A percentile compares a stretch with the other conserved stretches of the same genome.
These are phyloP conservation scores for Nannobrachium achirus DNA, from an alignment of 2,113 vertebrate species.

Conservation along the genomic window DNA sequence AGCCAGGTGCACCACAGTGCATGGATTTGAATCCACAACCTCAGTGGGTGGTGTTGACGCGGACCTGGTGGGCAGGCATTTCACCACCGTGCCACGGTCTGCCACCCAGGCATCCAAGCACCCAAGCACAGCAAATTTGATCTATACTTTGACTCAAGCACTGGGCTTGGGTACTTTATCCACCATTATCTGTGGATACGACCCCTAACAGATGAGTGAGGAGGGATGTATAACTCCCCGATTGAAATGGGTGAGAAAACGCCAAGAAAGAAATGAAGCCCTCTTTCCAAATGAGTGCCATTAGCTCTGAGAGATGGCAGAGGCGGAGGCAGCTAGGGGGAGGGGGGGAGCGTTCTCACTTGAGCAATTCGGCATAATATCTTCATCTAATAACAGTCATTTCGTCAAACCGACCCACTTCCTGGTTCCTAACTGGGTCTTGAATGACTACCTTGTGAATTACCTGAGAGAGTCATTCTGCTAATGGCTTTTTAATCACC, in stretches of 20 bases:
- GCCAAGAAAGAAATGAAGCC: conserved; percentile 47
- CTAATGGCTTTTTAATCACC: conserved; percentile 82
- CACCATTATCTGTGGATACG: too few species aligned
- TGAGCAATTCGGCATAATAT: conserved; percentile 70
- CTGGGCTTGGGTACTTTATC: too few species aligned
- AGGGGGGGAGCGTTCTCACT: conserved; percentile 54
- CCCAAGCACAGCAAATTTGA: too few species aligned
- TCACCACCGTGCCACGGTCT: too few species aligned
- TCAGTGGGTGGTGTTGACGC: too few species aligned
- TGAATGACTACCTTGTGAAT: conserved; percentile 77
- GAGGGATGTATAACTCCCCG: not conserved
- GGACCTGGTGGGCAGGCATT: too few species aligned
- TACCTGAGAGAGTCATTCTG: conserved; percentile 73
- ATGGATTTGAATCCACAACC: too few species aligned
- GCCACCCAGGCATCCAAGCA: too few species aligned
- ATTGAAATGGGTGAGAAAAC: conserved; percentile 44
- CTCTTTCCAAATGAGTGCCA: conserved; percentile 61
- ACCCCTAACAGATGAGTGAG: conserved; percentile 1
- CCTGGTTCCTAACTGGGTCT: conserved; percentile 68
- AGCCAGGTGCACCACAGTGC: too few species aligned
- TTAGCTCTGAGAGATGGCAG: conserved; percentile 46
- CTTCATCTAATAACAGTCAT: conserved; percentile 75
- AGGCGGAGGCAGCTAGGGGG: conserved; percentile 20
- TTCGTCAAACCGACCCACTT: conserved; percentile 57
- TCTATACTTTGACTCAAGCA: too few species aligned